phyloP scores from a whole-genome alignment of 1,140 invertebrate genomes.

The Diploscapter pachys region DNA sequence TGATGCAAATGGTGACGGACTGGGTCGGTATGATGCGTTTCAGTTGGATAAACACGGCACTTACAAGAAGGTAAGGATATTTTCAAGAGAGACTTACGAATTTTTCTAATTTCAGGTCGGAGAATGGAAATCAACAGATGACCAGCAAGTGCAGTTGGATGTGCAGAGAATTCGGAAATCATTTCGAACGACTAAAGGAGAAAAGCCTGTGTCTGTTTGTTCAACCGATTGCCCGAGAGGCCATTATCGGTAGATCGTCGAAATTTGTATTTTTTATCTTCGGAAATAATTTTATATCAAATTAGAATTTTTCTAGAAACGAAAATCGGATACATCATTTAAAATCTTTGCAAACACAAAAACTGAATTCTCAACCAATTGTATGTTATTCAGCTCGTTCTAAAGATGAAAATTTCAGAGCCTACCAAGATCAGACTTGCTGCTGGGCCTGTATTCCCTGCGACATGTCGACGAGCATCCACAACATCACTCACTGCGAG shows the following conservation, averaged over 20 bases:
- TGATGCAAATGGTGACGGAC: slow-evolving; percentile 62
- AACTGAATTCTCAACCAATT: no score
- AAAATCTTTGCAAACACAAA: no score
- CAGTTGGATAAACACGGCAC: slow-evolving; percentile 49
- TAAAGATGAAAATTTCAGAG: slow-evolving; percentile 43
- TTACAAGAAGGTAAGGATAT: slow-evolving; percentile 45
- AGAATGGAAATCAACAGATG: slow-evolving; percentile 28
- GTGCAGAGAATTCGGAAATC: slow-evolving; percentile 44
- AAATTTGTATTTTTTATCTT: not conserved
- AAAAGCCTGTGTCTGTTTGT: slow-evolving; percentile 67
- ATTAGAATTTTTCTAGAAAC: no score
- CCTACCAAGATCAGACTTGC: slow-evolving; percentile 66
- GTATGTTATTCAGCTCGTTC: no score
- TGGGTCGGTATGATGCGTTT: slow-evolving; percentile 62
- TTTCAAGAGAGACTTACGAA: slow-evolving; percentile 6
- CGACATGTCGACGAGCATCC: slow-evolving; percentile 67
- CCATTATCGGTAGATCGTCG: slow-evolving; percentile 59
- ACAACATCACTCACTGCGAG: slow-evolving; percentile 64
- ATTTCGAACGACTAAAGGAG: slow-evolving; percentile 38
- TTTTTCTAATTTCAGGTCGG: slow-evolving; percentile 19
- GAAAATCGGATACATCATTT: no score
- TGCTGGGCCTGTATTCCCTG: slow-evolving; percentile 76
- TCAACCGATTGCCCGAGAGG: slow-evolving; percentile 68
- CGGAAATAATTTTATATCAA: no score
- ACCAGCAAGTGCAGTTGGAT: slow-evolving; percentile 37